These are phyloP conservation scores for Andrena dorsata DNA, from an alignment of 2,888 invertebrate genomes.

Conservation along the genomic window DNA sequence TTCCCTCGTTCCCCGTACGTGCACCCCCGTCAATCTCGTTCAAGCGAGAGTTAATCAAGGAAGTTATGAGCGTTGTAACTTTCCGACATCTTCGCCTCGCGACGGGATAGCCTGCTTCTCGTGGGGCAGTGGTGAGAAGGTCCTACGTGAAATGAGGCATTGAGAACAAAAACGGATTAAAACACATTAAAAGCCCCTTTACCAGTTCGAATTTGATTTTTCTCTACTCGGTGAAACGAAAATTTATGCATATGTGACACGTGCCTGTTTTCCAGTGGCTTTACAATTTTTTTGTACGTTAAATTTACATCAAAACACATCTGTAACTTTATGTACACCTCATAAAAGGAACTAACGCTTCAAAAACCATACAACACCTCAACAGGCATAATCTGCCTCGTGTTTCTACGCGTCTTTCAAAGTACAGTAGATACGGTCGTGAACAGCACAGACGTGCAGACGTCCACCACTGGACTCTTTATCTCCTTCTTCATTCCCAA, in stretches of 20 bases:
- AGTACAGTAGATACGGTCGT: constrained; percentile 18
- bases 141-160: constrained; percentile 8
- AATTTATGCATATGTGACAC: too few relatives aligned
- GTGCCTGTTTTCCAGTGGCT: too few relatives aligned
- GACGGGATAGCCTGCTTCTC: constrained; percentile 13
- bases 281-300: too few relatives aligned
- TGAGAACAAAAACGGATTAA: too few relatives aligned
- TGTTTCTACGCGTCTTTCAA: background rate
- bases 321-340: background rate
- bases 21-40: constrained; percentile 22
- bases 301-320: too few relatives aligned
- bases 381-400: constrained; percentile 14
- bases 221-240: too few relatives aligned
- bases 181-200: too few relatives aligned
- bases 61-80: constrained; percentile 28
- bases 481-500: background rate
- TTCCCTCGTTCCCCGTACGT: background rate
- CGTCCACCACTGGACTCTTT: too few relatives aligned
- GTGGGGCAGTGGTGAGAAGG: constrained; percentile 5
- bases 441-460: background rate
- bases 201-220: too few relatives aligned
- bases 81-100: background rate
- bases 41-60: constrained; percentile 31
- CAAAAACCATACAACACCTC: background rate
- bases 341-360: background rate